Percentiles rank a stretch among this genome's conserved stretches.
Evolutionary conservation across 2,797 vertebrate species (phyloP).

Genomic region (Amblyopsis hoosieri): DNA sequence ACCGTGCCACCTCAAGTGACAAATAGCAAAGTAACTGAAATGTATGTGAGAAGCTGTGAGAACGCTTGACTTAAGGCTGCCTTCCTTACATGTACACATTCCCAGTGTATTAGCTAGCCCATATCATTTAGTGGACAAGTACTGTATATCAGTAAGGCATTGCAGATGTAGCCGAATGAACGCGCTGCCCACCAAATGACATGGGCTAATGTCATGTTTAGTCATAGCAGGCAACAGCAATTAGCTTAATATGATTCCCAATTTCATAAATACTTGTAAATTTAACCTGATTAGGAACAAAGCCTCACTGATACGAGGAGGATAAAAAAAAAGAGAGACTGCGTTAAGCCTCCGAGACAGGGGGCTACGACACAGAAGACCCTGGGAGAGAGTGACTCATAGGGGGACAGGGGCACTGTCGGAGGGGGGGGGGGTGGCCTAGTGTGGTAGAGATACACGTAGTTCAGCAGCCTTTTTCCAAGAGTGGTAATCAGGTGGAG

Average conservation of each 20-base stretch:
- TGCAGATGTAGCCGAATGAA: too few relatives aligned
- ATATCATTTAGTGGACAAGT: too few relatives aligned
- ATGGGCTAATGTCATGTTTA: too few relatives aligned
- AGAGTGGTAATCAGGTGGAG: conserved; percentile 98
- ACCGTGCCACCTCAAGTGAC: too few relatives aligned
- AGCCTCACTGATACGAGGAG: neutral
- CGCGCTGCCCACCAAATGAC: too few relatives aligned
- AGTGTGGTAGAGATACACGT: conserved; percentile 59
- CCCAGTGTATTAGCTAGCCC: too few relatives aligned
- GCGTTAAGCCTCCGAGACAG: too few relatives aligned
- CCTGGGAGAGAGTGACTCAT: neutral
- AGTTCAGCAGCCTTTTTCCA: conserved; percentile 92
- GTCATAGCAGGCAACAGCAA: neutral
- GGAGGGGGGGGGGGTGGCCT: conserved; percentile 42
- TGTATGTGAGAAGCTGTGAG: too few relatives aligned
- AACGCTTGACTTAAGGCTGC: too few relatives aligned
- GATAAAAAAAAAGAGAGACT: neutral
- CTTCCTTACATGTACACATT: too few relatives aligned
- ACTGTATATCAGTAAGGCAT: too few relatives aligned
- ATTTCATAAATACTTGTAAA: neutral
- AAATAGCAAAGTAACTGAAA: too few relatives aligned
- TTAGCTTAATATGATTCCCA: neutral
- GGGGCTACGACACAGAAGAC: neutral
- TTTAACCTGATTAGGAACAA: neutral
- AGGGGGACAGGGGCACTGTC: neutral